These are phyloP conservation scores for Gallirallus australis DNA, from an alignment of 2,797 vertebrate species.

Conservation along the genomic window DNA sequence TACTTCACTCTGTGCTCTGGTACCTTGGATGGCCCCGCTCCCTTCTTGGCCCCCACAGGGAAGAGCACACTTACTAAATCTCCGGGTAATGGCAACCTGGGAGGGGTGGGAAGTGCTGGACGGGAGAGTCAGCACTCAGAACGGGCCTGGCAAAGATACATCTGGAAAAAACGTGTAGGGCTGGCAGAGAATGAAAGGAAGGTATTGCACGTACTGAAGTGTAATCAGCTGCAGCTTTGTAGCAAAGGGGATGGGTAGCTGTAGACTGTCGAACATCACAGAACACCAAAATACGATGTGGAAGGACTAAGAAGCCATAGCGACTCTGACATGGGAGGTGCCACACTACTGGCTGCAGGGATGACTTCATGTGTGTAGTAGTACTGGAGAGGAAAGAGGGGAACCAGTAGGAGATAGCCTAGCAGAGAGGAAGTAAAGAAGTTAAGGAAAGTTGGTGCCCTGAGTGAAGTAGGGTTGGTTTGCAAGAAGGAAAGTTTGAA, in stretches of 20 bases:
- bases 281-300: not conserved
- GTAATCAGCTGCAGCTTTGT: not conserved
- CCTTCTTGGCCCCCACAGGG: not conserved
- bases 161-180: not conserved
- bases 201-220: not conserved
- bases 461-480: not conserved
- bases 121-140: not conserved
- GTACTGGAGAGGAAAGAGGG: not conserved
- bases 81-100: not conserved
- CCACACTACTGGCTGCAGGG: not conserved
- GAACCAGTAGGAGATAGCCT: not conserved
- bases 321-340: not conserved
- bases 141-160: not conserved
- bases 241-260: not conserved
- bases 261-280: not conserved
- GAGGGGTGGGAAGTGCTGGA: accelerated
- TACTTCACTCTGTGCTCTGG: not conserved
- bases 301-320: not conserved
- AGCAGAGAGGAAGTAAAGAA: not conserved
- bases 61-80: not conserved
- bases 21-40: not conserved
- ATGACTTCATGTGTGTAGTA: not conserved
- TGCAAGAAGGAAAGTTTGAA: not conserved
- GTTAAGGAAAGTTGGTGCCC: not conserved
- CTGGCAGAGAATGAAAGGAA: not conserved